phyloP scores from a whole-genome alignment of 2,888 invertebrate genomes.

The Synanthedon andrenaeformis region DNA sequence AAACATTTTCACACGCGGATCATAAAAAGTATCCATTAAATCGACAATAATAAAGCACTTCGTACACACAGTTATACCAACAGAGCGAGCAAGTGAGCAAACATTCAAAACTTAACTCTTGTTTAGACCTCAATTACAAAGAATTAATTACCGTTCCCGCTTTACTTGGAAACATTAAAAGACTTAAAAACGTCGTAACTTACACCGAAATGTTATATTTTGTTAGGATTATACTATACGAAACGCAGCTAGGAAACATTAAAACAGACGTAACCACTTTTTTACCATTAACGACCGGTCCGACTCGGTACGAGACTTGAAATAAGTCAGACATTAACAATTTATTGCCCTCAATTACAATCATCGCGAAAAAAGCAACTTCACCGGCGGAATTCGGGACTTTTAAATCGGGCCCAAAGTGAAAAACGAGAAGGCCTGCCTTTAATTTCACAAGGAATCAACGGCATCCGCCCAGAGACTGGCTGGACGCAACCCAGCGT shows the following conservation, averaged over 20 bases:
- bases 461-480: conserved; percentile 38
- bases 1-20: conserved; percentile 49
- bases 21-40: conserved; percentile 45
- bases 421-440: conserved; percentile 49
- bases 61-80: conserved; percentile 24
- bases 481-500: conserved; percentile 20
- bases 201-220: conserved; percentile 33
- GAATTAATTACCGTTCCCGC: conserved; percentile 44
- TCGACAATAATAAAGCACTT: conserved; percentile 27
- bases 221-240: conserved; percentile 34
- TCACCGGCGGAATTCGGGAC: conserved; percentile 46
- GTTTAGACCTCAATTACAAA: conserved; percentile 41
- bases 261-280: conserved; percentile 38
- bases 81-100: conserved; percentile 35
- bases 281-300: conserved; percentile 43
- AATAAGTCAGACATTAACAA: conserved; percentile 54
- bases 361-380: conserved; percentile 54
- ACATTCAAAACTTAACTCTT: conserved; percentile 14
- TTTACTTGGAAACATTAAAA: conserved; percentile 51
- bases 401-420: conserved; percentile 42
- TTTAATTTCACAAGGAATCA: conserved; percentile 64
- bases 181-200: conserved; percentile 36
- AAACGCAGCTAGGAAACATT: conserved; percentile 44
- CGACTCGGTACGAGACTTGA: conserved; percentile 30
- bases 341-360: conserved; percentile 64